phyloP scores from a whole-genome alignment of 1,140 invertebrate genomes.

The Solenopsis fugax region DNA sequence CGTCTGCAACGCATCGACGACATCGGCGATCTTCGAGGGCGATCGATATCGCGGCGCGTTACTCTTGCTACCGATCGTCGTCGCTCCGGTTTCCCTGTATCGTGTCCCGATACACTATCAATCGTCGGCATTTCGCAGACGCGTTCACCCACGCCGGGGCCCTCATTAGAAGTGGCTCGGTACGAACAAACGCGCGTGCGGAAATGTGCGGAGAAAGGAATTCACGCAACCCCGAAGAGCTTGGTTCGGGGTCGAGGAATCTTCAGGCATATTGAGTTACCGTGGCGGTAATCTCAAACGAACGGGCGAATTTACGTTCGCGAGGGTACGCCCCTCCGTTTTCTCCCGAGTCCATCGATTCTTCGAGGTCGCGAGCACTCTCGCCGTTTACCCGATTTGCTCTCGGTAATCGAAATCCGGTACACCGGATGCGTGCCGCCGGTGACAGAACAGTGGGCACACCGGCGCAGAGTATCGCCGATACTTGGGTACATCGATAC shows the following conservation, averaged over 20 bases:
- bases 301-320: constrained; percentile 71
- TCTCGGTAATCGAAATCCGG: constrained; percentile 51
- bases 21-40: constrained; percentile 56
- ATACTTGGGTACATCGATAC: constrained; percentile 50
- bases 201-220: constrained; percentile 21
- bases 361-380: not conserved
- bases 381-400: constrained; percentile 33
- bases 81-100: constrained; percentile 59
- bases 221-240: constrained; percentile 1
- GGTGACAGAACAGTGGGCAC: constrained; percentile 76
- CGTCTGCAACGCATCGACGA: constrained; percentile 20
- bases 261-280: constrained; percentile 73
- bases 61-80: constrained; percentile 66
- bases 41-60: constrained; percentile 73
- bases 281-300: constrained; percentile 72
- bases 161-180: constrained; percentile 69
- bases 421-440: constrained; percentile 28
- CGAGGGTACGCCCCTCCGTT: constrained; percentile 28
- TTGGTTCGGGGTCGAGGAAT: constrained; percentile 13
- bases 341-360: not conserved
- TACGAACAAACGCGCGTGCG: constrained; percentile 60
- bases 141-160: constrained; percentile 75
- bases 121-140: constrained; percentile 69
- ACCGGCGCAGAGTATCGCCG: constrained; percentile 19
- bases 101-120: constrained; percentile 69